Conservation (phyloP, 37 sponge, comb jelly and placozoan species). For the Haliclona indistincta region DNA sequence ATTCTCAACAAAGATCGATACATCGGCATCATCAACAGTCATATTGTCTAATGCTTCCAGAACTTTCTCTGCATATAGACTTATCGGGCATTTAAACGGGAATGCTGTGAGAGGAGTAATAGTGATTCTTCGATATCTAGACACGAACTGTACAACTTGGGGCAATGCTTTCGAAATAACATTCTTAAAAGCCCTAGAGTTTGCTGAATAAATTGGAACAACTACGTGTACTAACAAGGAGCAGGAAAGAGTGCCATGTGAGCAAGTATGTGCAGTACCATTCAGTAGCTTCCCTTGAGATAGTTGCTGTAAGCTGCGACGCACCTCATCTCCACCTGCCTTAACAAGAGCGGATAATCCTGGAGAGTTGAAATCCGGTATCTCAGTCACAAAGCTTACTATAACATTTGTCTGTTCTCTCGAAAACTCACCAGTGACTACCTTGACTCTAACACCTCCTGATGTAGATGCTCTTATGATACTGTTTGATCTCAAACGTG, state of each 20-base stretch:
- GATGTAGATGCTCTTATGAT: slow-evolving; percentile 17
- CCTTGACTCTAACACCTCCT: slow-evolving; percentile 2
- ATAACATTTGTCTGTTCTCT: background rate
- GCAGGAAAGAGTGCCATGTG: slow-evolving; percentile 16
- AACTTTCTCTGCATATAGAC: slow-evolving; percentile 5
- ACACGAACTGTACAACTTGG: too few species aligned
- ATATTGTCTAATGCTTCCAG: background rate
- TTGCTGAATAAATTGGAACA: slow-evolving; percentile 6
- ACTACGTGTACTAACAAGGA: slow-evolving; percentile 19
- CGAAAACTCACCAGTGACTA: slow-evolving; percentile 37
- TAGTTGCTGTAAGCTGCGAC: background rate
- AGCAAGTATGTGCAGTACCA: slow-evolving; percentile 1
- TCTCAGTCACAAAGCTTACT: slow-evolving; percentile 10
- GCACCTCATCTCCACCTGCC: slow-evolving; percentile 18
- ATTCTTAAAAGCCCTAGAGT: background rate
- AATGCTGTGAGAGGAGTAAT: slow-evolving; percentile 13
- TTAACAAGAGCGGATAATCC: background rate
- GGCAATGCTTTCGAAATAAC: too few species aligned
- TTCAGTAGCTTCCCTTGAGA: background rate
- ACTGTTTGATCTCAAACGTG: background rate
- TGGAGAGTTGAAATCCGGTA: background rate
- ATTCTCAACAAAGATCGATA: slow-evolving; percentile 15
- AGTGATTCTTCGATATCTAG: background rate
- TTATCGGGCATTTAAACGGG: slow-evolving; percentile 27
- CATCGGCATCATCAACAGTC: too few species aligned